Conservation (phyloP, 1,140 invertebrate genomes). For the Hydropsyche tenuis region DNA sequence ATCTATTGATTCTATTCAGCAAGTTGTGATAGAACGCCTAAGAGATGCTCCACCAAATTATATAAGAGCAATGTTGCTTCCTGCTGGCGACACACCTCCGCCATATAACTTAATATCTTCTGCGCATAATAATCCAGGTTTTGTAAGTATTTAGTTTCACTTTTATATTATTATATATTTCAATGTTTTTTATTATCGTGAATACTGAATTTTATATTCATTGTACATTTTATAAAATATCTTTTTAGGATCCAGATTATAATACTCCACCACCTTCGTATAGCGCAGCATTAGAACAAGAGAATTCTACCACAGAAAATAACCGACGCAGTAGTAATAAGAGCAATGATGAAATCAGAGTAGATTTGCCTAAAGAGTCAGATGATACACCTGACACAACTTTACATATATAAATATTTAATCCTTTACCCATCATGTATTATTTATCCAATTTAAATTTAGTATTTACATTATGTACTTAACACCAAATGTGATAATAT, state of each 20-base stretch:
- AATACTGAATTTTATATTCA: neutral
- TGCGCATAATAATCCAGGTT: constrained; percentile 41
- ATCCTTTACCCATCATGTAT: too few relatives aligned
- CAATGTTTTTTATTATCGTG: neutral
- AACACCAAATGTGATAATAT: neutral
- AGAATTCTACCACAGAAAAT: neutral
- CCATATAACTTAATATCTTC: constrained; percentile 36
- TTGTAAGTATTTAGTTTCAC: constrained; percentile 40
- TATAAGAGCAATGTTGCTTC: constrained; percentile 19
- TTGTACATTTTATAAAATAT: neutral
- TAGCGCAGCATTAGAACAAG: neutral
- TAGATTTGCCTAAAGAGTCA: neutral
- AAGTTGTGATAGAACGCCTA: constrained; percentile 38
- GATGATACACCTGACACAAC: constrained; percentile 10
- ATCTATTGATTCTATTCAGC: constrained; percentile 40
- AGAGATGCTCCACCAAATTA: constrained; percentile 46
- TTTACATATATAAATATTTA: constrained; percentile 26
- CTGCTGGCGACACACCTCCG: constrained; percentile 39
- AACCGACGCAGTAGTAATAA: neutral
- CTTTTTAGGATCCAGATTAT: constrained; percentile 34
- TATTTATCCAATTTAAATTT: neutral
- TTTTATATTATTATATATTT: constrained; percentile 14
- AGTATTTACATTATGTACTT: neutral
- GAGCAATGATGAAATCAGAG: neutral
- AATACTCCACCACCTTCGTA: constrained; percentile 19